Evolutionary conservation across 2,888 invertebrate genomes (phyloP).

Genomic region (Dasysyrphus tricinctus): DNA sequence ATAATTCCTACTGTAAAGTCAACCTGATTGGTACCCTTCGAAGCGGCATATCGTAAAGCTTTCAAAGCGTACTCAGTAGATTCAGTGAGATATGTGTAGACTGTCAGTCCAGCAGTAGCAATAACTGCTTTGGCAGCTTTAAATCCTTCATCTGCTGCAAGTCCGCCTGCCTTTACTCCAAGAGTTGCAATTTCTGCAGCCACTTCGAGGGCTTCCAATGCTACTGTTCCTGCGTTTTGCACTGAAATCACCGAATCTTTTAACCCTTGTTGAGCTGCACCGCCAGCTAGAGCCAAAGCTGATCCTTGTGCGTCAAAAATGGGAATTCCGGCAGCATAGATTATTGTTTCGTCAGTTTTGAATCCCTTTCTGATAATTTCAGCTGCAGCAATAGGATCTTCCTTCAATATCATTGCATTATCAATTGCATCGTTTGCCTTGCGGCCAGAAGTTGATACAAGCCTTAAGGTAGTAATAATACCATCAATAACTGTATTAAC

Average conservation of each 20-base stretch:
- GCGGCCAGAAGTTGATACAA: not conserved
- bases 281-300: not conserved
- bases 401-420: not conserved
- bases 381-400: not conserved
- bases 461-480: not conserved
- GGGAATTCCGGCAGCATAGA: slow-evolving; percentile 2
- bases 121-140: not conserved
- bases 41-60: not conserved
- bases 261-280: not conserved
- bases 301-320: not conserved
- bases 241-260: not conserved
- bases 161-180: not conserved
- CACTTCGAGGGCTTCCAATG: not conserved
- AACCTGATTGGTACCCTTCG: rapidly evolving
- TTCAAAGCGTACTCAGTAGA: not conserved
- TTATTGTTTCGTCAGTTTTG: not conserved
- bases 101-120: not conserved
- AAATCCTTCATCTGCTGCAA: not conserved
- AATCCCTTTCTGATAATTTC: not conserved
- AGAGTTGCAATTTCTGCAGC: not conserved
- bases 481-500: not conserved
- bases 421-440: not conserved
- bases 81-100: not conserved
- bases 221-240: not conserved
- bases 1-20: not conserved